These are phyloP conservation scores for Cheilosia variabilis DNA, from an alignment of 2,888 invertebrate species.

Conservation along the genomic window DNA sequence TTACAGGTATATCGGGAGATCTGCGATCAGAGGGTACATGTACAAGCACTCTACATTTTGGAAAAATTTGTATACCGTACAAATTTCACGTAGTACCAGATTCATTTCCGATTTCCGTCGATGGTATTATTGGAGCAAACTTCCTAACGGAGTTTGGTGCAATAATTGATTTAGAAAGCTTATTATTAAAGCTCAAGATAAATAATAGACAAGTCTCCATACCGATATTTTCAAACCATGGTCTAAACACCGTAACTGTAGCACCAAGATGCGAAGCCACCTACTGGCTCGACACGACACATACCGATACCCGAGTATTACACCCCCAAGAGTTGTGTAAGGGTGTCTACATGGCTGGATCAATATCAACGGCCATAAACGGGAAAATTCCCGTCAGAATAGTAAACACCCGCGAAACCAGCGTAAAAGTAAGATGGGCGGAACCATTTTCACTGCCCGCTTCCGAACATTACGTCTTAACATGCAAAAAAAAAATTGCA, in stretches of 20 bases:
- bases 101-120: not conserved
- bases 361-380: not conserved
- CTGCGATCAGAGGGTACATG: not conserved
- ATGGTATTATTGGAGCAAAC: slow-evolving; percentile 5
- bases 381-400: slow-evolving; percentile 10
- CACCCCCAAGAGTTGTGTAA: not conserved
- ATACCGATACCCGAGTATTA: not conserved
- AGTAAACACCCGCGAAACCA: slow-evolving; percentile 15
- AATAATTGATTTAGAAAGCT: no score
- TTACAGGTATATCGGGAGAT: not conserved
- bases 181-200: no score
- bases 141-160: not conserved
- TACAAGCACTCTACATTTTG: not conserved
- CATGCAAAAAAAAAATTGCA: not conserved
- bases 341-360: no score
- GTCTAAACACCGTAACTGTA: slow-evolving; percentile 9
- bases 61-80: not conserved
- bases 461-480: not conserved
- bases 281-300: slow-evolving; percentile 2
- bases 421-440: no score
- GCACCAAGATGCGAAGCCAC: slow-evolving; percentile 9
- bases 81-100: slow-evolving; percentile 1
- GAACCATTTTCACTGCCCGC: not conserved
- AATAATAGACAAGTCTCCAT: no score
- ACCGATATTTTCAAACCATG: not conserved